Evolutionary conservation across 2,113 vertebrate genomes (phyloP), one percentile per base, ranked within the genome.

Genomic region (Phyllostomus hastatus): DNA sequence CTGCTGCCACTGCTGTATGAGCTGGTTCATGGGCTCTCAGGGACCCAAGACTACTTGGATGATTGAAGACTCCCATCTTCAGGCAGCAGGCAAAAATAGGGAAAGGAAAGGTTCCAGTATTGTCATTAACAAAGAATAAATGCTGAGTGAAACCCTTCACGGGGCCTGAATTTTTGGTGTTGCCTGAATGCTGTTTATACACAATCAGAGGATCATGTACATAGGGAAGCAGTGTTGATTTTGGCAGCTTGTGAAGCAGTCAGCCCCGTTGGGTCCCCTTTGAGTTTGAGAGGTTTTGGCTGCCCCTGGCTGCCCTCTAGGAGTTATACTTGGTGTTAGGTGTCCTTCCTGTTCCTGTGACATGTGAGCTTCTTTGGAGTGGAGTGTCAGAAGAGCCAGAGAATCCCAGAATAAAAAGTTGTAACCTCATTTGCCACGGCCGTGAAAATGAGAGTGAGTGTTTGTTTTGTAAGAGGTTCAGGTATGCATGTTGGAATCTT

Each of bases 271-370:
- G 41, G 10, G 11, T 83, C 43, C 52, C n/a, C 67, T 88, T 12
- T n/a, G 26, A 54, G 48, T 59, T 67, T 5, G 0, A 69, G 33
- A 28, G 11, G 4, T 17, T 22, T 10, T 4, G 5, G 24, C 24
- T 41, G 33, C 24, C 33, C 33, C 59, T 1, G 5, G 61, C 69
- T 24, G 16, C 61, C 33, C 19, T 91, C 6, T 7, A 22, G 5
- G 10, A 33, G 15, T 17, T 11, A 12, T 3, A 10, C n/a, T 5
- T 14, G 1, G 35, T 33, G 35, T 50, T 3, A 0, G 50, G 16
- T 31, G 31, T 15, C 81, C n/a, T 66, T 43, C 31, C 3, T 19
- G 16, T 46, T 43, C 52, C 75, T 15, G 1, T 46, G 82, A 33
- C 9, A 3, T 20, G 2, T 2, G 1, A 70, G 67, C 46, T 72